phyloP scores from a whole-genome alignment of 2,888 invertebrate genomes.

The Thyatira batis region DNA sequence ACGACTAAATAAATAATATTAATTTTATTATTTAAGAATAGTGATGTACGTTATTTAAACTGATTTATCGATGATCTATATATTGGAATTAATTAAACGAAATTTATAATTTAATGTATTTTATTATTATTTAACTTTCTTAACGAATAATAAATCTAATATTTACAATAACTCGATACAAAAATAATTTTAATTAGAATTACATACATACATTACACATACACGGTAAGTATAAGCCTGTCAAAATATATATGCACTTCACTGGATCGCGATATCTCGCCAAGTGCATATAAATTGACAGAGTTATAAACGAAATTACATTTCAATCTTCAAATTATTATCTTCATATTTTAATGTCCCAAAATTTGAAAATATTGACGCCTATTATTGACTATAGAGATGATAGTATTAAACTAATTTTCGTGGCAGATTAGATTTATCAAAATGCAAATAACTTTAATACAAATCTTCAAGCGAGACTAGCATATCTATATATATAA shows the following conservation, averaged over 20 bases:
- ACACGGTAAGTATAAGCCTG: background rate
- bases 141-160: slow-evolving; percentile 11
- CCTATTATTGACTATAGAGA: too few species aligned
- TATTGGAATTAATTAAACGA: slow-evolving; percentile 21
- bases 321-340: too few species aligned
- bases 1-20: slow-evolving; percentile 50
- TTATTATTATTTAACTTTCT: slow-evolving; percentile 31
- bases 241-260: slow-evolving; percentile 18
- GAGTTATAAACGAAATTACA: too few species aligned
- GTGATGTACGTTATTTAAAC: slow-evolving; percentile 8
- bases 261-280: too few species aligned
- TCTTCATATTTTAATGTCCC: too few species aligned
- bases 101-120: slow-evolving; percentile 14
- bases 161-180: slow-evolving; percentile 20
- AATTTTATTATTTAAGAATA: slow-evolving; percentile 11
- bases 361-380: too few species aligned
- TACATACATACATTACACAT: slow-evolving; percentile 4
- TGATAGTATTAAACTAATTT: background rate
- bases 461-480: too few species aligned
- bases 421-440: too few species aligned
- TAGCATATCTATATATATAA: too few species aligned
- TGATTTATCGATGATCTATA: slow-evolving; percentile 7
- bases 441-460: too few species aligned
- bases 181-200: background rate
- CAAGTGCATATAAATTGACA: too few species aligned